Evolutionary conservation across 2,888 invertebrate genomes (phyloP).

Genomic region (Brachyptera risi): DNA sequence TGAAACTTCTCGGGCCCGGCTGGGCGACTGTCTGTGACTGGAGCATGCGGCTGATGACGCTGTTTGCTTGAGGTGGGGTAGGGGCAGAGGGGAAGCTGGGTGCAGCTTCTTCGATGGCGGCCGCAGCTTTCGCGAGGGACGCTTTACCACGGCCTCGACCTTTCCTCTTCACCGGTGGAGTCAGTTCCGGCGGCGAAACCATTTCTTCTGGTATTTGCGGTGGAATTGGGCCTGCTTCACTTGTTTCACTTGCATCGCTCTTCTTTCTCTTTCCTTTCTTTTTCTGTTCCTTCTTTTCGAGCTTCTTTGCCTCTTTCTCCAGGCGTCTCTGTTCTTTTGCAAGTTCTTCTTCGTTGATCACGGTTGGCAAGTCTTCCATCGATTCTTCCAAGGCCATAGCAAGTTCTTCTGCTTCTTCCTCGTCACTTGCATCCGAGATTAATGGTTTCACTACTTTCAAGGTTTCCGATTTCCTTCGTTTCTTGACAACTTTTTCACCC

Average conservation of each 20-base stretch:
- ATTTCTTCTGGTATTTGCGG: not conserved
- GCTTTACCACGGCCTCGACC: constrained; percentile 30
- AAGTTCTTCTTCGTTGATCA: constrained; percentile 13
- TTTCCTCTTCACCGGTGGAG: constrained; percentile 27
- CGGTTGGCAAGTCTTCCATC: constrained; percentile 5
- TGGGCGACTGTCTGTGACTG: constrained; percentile 47
- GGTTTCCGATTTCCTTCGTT: constrained; percentile 41
- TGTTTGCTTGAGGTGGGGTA: constrained; percentile 16
- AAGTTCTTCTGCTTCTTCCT: constrained; percentile 7
- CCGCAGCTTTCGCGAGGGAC: constrained; percentile 51
- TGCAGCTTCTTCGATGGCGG: constrained; percentile 48
- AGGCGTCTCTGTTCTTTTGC: constrained; percentile 40
- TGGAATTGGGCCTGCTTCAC: not conserved
- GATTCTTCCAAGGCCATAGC: constrained; percentile 10
- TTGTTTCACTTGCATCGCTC: constrained; percentile 16
- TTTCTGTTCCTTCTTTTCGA: constrained; percentile 27
- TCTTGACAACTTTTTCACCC: constrained; percentile 42
- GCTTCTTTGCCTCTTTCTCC: constrained; percentile 22
- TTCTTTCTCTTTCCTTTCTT: constrained; percentile 42
- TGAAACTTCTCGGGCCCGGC: constrained; percentile 42
- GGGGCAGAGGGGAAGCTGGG: constrained; percentile 48
- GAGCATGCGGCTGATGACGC: constrained; percentile 59
- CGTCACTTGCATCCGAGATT: constrained; percentile 7
- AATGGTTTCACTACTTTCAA: not conserved
- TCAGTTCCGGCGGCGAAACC: not conserved